Evolutionary conservation across 2,797 vertebrate species (phyloP).

Genomic region (Argyrosomus regius): DNA sequence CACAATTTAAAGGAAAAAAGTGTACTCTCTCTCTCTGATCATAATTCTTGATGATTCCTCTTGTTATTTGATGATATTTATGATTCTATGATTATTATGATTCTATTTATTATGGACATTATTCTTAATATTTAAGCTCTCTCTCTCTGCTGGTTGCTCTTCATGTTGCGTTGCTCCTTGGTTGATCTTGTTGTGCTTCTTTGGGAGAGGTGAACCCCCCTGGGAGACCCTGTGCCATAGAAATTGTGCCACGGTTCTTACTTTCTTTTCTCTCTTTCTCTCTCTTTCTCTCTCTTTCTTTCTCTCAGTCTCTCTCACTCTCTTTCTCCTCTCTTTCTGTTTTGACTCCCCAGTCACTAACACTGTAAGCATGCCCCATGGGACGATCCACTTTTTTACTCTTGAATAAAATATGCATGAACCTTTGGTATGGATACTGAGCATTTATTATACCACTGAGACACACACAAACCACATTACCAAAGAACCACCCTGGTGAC

Average conservation of each 20-base stretch:
- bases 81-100: constrained; percentile 83
- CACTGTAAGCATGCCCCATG: constrained; percentile 91
- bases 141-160: constrained; percentile 82
- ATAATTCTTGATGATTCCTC: constrained; percentile 82
- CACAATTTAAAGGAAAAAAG: constrained; percentile 81
- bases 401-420: constrained; percentile 94
- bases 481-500: neutral
- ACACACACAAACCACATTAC: neutral
- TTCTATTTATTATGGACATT: constrained; percentile 86
- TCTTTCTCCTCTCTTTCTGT: constrained; percentile 74
- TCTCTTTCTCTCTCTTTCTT: constrained; percentile 57
- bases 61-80: constrained; percentile 85
- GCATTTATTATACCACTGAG: constrained; percentile 57
- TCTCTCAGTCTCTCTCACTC: constrained; percentile 33
- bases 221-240: constrained; percentile 81
- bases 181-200: constrained; percentile 86
- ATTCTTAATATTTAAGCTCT: constrained; percentile 83
- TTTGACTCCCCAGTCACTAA: constrained; percentile 84
- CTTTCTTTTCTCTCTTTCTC: constrained; percentile 52
- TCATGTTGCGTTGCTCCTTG: constrained; percentile 81
- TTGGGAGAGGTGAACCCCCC: constrained; percentile 80
- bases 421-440: constrained; percentile 79
- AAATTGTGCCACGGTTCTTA: constrained; percentile 78
- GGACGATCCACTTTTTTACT: constrained; percentile 91
- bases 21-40: constrained; percentile 77